Base-by-base conservation (phyloP, 2,113 vertebrate species). In the Lycocorax pyrrhopterus region DNA sequence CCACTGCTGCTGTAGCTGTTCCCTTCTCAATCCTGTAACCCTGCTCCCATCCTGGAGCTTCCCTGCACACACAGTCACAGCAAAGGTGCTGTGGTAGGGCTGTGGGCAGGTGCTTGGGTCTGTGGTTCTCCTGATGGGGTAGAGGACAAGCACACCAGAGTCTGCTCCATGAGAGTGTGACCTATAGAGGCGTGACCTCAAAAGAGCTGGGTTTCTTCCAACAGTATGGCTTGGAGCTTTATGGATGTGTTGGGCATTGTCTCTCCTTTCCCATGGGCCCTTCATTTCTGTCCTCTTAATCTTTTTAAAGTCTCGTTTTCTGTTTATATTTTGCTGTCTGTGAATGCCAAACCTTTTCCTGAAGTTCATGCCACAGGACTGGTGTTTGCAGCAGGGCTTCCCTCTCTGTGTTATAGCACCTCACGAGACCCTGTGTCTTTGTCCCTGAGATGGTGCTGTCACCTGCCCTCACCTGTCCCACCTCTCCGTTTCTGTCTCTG, bases 21-120 rank as follows among this genome's bases (percentile, higher is more conserved):
- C 23, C 22, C 58, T 68, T 30, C 49, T n/a, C 1, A 0, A 26
- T 22, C 6, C 4, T 29, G 2, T 6, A 69, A 12, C 51, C 41
- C 77, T 81, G 49, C 68, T 71, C 17, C 71, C 47, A 26, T 32
- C 33, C 33, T 27, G 12, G 29, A 5, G 16, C 87, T 35, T 52
- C 68, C 53, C 49, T 56, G 41, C 75, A 10, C 26, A 7, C 41
- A 2, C 8, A 15, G 60, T 30, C 72, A 37, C 29, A 7, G 13
- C 26, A 46, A 9, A 53, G 44, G 17, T 51, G 67, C 72, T 83
- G 43, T 29, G 43, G 17, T 19, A 10, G 76, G 32, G 75, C 23
- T 4, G 3, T 18, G 46, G 62, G 51, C 33, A 16, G 39, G 39
- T 53, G 47, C 59, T 33, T 55, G 41, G 14, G 5, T 69, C 55